These are phyloP conservation scores for Panzeria rudis DNA, from an alignment of 2,888 invertebrate genomes.

Conservation along the genomic window DNA sequence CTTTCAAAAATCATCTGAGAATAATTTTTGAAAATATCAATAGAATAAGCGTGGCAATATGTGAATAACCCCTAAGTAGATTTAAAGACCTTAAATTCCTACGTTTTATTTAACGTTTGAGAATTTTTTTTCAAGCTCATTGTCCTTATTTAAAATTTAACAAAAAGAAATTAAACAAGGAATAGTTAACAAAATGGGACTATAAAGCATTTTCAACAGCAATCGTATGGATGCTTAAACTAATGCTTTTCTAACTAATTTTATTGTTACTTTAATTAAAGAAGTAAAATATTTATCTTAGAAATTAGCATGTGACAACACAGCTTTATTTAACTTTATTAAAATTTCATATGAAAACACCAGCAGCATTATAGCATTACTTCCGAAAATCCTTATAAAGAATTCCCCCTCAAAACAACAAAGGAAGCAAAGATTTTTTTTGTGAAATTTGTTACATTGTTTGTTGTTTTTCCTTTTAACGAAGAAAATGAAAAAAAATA, in stretches of 20 bases:
- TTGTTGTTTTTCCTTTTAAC: slow-evolving; percentile 7
- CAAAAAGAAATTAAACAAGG: too few species aligned
- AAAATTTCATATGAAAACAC: slow-evolving; percentile 1
- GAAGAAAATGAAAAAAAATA: background rate
- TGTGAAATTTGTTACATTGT: background rate
- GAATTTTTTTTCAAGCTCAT: too few species aligned
- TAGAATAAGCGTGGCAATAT: too few species aligned
- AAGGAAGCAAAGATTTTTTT: background rate
- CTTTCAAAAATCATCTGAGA: too few species aligned
- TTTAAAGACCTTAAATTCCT: too few species aligned
- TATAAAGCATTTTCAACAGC: background rate
- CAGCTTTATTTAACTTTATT: slow-evolving; percentile 10
- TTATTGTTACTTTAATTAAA: slow-evolving; percentile 6
- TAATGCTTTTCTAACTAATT: background rate
- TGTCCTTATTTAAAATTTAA: too few species aligned
- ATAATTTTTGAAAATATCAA: too few species aligned
- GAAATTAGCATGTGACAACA: slow-evolving; percentile 1
- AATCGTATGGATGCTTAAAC: background rate
- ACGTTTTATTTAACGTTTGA: background rate
- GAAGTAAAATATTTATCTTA: background rate
- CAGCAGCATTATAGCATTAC: slow-evolving; percentile 3
- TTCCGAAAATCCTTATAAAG: slow-evolving; percentile 5
- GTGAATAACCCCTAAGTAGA: too few species aligned
- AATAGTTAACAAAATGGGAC: too few species aligned
- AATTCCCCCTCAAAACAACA: background rate